Evolutionary conservation across 2,797 vertebrate genomes (phyloP).

Genomic region (Malurus leucopterus): DNA sequence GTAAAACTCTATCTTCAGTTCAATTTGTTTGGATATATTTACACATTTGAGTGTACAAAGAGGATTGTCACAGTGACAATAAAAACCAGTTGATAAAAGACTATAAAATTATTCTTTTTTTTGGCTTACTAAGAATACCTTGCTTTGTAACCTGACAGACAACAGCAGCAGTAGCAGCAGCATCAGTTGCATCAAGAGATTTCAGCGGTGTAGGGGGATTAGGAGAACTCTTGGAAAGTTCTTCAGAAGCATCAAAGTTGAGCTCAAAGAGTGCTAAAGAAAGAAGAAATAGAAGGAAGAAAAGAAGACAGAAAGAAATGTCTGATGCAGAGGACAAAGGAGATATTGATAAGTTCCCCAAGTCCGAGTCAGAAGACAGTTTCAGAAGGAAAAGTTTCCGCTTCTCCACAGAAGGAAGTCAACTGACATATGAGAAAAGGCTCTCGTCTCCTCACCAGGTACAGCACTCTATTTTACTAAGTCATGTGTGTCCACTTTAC

Average conservation of each 20-base stretch:
- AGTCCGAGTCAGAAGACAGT: constrained; percentile 86
- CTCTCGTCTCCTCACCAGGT: constrained; percentile 89
- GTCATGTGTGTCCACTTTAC: background rate
- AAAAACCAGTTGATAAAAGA: background rate
- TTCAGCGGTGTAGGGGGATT: constrained; percentile 75
- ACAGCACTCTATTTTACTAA: background rate
- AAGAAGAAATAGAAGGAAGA: constrained; percentile 87
- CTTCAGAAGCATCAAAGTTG: constrained; percentile 87
- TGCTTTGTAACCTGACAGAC: constrained; percentile 62
- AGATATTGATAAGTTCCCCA: constrained; percentile 74
- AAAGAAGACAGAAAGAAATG: constrained; percentile 83
- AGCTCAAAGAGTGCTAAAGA: constrained; percentile 97
- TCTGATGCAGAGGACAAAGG: constrained; percentile 76
- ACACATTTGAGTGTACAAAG: background rate
- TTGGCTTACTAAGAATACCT: background rate
- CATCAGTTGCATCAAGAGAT: constrained; percentile 76
- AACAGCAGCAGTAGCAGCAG: constrained; percentile 78
- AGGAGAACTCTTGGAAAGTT: constrained; percentile 83
- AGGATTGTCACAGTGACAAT: background rate
- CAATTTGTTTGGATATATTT: background rate
- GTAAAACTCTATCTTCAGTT: background rate
- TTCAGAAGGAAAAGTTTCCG: constrained; percentile 80
- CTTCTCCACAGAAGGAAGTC: constrained; percentile 80
- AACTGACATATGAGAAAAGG: constrained; percentile 82
- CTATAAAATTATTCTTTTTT: background rate